Percentiles rank a stretch among this genome's conserved stretches.
Evolutionary conservation across 2,113 vertebrate species (phyloP).

Genomic region (Nettapus auritus): DNA sequence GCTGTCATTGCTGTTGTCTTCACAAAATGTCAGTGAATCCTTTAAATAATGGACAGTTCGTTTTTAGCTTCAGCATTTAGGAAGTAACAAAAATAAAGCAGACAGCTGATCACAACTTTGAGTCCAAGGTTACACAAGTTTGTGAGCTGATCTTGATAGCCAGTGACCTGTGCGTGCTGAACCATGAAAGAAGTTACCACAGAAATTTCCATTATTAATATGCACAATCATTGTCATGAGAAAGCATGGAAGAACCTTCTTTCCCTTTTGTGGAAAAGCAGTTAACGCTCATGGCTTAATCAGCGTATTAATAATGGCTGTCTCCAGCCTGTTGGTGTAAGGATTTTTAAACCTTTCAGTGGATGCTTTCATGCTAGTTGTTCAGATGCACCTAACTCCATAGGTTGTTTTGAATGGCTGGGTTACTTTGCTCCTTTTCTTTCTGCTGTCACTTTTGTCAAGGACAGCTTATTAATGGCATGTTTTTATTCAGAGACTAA

Average conservation of each 20-base stretch:
- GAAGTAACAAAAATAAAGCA: background rate
- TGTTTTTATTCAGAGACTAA: constrained; percentile 49
- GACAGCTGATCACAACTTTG: background rate
- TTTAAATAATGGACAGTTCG: background rate
- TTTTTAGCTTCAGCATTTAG: background rate
- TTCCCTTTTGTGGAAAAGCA: background rate
- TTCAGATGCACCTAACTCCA: background rate
- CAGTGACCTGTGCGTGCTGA: background rate
- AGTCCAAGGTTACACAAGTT: background rate
- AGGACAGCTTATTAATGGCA: background rate
- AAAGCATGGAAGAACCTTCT: background rate
- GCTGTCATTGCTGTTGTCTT: background rate
- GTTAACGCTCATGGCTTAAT: no score
- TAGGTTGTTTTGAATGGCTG: background rate
- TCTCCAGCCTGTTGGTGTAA: background rate
- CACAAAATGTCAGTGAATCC: background rate
- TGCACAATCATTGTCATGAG: background rate
- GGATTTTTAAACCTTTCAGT: background rate
- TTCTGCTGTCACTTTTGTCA: background rate
- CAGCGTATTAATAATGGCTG: no score
- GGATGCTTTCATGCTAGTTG: background rate
- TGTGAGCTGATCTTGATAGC: background rate
- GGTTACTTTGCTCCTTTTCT: background rate
- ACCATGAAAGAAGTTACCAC: background rate
- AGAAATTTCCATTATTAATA: background rate